Evolutionary conservation across 2,888 invertebrate species (phyloP).

Genomic region (Helleia helle): DNA sequence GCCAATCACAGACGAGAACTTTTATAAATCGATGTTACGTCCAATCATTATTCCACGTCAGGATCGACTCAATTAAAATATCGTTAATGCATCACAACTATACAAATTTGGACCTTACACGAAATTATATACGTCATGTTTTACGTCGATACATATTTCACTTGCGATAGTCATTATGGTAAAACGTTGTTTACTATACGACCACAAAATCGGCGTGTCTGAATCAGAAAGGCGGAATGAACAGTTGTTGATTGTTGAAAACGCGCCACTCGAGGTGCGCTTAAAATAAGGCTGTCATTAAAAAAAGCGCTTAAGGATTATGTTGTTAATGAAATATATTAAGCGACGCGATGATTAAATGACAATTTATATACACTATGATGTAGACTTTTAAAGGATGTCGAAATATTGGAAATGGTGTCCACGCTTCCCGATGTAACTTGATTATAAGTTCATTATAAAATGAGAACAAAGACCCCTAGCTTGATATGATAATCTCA

Average conservation of each 20-base stretch:
- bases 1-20: conserved; percentile 72
- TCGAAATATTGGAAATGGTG: no score
- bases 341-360: no score
- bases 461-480: no score
- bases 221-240: conserved; percentile 69
- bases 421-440: no score
- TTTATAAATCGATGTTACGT: conserved; percentile 72
- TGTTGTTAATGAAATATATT: no score
- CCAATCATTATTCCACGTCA: conserved; percentile 73
- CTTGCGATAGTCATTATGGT: conserved; percentile 69
- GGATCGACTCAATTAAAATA: conserved; percentile 74
- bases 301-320: no score
- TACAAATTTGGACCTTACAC: conserved; percentile 45
- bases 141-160: conserved; percentile 32
- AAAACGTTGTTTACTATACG: conserved; percentile 63
- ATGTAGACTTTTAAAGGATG: no score
- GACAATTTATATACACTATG: no score
- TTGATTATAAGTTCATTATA: no score
- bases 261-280: conserved; percentile 37
- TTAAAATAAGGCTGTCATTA: conserved; percentile 49
- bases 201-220: conserved; percentile 71
- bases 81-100: conserved; percentile 56
- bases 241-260: conserved; percentile 58
- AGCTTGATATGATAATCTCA: no score
- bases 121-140: conserved; percentile 31